Percentiles rank a stretch among this genome's conserved stretches.
phyloP scores from a whole-genome alignment of 2,888 invertebrate genomes.

The Cacoxenus indagator region DNA sequence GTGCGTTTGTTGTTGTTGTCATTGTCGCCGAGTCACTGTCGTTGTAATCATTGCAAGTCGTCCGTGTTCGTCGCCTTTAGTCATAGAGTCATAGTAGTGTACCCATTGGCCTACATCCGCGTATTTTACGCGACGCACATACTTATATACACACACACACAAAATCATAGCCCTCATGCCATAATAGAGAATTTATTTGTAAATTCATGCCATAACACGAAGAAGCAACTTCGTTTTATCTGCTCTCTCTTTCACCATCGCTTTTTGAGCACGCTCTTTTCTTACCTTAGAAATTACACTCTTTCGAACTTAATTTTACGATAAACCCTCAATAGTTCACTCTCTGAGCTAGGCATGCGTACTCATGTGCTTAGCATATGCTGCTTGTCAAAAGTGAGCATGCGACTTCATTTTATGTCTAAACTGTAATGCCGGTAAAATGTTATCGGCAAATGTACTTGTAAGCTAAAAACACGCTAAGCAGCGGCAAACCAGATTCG shows the following conservation, averaged over 20 bases:
- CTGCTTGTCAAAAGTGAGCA: not conserved
- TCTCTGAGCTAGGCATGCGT: not conserved
- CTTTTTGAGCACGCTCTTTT: too few species aligned
- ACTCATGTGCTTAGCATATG: not conserved
- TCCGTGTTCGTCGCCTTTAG: conserved; percentile 30
- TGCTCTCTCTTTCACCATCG: not conserved
- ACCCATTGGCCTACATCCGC: conserved; percentile 67
- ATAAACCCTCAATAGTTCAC: too few species aligned
- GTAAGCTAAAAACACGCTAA: not conserved
- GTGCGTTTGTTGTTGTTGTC: conserved; percentile 46
- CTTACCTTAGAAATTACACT: too few species aligned
- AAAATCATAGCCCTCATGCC: conserved; percentile 23
- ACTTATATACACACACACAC: conserved; percentile 25
- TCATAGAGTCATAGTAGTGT: too few species aligned
- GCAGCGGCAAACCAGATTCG: not conserved
- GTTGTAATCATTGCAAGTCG: conserved; percentile 25
- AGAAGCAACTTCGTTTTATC: not conserved
- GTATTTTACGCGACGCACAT: conserved; percentile 47
- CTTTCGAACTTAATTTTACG: too few species aligned
- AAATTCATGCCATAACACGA: conserved; percentile 7
- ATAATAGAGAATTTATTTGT: conserved; percentile 27
- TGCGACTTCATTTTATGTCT: conserved; percentile 4
- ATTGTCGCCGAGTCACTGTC: not conserved
- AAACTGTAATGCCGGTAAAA: too few species aligned
- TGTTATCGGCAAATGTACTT: not conserved